Evolutionary conservation across 30 jellyfish, hydroid and myxozoan genomes (phyloP).

Genomic region (Phacellophora camtschatica): DNA sequence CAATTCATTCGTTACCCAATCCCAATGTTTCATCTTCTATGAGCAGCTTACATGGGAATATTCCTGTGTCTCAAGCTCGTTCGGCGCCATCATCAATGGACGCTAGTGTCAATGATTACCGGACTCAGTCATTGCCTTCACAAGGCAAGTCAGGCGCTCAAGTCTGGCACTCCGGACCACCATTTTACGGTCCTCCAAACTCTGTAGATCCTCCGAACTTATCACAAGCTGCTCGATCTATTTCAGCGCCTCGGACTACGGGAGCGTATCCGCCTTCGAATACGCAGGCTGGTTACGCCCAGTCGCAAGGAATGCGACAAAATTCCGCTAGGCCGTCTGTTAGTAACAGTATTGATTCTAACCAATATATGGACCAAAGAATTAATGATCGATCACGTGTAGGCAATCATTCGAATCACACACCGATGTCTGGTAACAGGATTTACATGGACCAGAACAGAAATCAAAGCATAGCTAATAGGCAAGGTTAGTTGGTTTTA

Average conservation of each 20-base stretch:
- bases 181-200: constrained; percentile 57
- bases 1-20: constrained; percentile 57
- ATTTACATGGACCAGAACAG: neutral
- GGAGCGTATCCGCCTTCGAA: constrained; percentile 19
- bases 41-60: neutral
- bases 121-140: constrained; percentile 10
- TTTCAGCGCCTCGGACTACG: constrained; percentile 19
- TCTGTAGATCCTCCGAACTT: constrained; percentile 32
- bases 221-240: constrained; percentile 19
- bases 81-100: constrained; percentile 60
- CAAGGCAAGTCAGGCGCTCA: constrained; percentile 38
- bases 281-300: constrained; percentile 37
- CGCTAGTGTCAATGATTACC: constrained; percentile 33
- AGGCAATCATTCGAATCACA: constrained; percentile 23
- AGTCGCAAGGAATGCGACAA: constrained; percentile 16
- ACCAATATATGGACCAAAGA: constrained; percentile 19
- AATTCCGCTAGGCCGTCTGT: constrained; percentile 4
- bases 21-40: constrained; percentile 14
- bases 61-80: neutral
- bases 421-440: constrained; percentile 21
- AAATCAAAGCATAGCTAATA: neutral
- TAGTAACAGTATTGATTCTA: neutral
- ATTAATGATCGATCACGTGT: constrained; percentile 32
- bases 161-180: constrained; percentile 69
- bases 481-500: constrained; percentile 28